Evolutionary conservation across 2,888 invertebrate genomes (phyloP), one percentile per base, ranked within the genome.

Genomic region (Glaucopsyche alexis): DNA sequence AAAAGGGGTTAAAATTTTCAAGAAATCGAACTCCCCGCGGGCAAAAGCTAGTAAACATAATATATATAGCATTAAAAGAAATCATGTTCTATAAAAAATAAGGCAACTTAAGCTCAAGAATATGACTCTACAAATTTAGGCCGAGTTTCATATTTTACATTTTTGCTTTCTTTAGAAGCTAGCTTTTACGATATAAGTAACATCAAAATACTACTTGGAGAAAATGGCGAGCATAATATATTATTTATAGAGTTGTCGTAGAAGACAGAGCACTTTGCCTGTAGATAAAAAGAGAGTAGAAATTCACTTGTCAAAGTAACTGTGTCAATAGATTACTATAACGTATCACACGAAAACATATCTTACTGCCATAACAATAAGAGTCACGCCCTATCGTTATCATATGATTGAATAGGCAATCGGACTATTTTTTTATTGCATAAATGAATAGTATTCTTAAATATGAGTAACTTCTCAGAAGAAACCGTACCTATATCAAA

Each of bases 371-470:
- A 73, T 74, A 70, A 47, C 7, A 55, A 78, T 79, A 82, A 79
- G 80, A 75, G 73, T 78, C 76, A 77, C 29, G 29, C 29, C 29
- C 29, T 74, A 73, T 70, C 73, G 77, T 85, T 88, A 88, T 89
- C 86, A 77, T 81, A 85, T 77, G 80, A 83, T 82, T 82, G 80
- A 81, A 81, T n/a, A n/a, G n/a, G n/a, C n/a, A n/a, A n/a, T n/a
- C n/a, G n/a, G n/a, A n/a, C n/a, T n/a, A n/a, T n/a, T n/a, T n/a
- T n/a, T n/a, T n/a, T n/a, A n/a, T n/a, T n/a, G n/a, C n/a, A n/a
- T n/a, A n/a, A n/a, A n/a, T n/a, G n/a, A n/a, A n/a, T n/a, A n/a
- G n/a, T n/a, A n/a, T n/a, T n/a, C n/a, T n/a, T n/a, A n/a, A n/a
- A n/a, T n/a, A n/a, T n/a, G n/a, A n/a, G n/a, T n/a, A n/a, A n/a